A percentile compares a stretch with the other conserved stretches of the same genome.
Conservation (phyloP, 1,140 invertebrate genomes). For the Atopsyche davidsoni region DNA sequence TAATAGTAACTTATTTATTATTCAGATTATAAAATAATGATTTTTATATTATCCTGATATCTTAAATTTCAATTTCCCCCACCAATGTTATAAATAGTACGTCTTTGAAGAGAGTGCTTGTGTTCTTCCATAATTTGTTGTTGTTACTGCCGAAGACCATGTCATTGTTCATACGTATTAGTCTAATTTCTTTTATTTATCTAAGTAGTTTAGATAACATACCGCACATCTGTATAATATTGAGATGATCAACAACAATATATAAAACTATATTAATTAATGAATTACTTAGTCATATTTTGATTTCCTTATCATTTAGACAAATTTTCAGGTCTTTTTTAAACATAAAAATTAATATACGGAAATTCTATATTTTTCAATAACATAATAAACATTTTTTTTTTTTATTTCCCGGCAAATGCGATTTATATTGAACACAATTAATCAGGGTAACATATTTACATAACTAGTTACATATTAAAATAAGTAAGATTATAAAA, state of each 20-base stretch:
- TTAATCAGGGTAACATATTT: conserved; percentile 25
- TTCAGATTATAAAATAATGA: background rate
- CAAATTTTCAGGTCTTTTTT: conserved; percentile 4
- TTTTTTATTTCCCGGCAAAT: background rate
- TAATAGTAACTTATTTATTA: conserved; percentile 4
- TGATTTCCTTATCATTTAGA: no score
- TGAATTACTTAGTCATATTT: no score
- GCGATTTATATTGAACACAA: conserved; percentile 21
- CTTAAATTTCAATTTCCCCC: background rate
- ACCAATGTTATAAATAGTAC: no score
- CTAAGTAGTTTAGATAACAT: no score
- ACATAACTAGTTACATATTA: conserved; percentile 25
- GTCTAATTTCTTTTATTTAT: no score
- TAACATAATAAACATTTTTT: conserved; percentile 6
- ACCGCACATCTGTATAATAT: no score
- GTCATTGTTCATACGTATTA: no score
- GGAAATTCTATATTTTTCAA: conserved; percentile 1
- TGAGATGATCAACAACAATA: no score
- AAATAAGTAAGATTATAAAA: background rate
- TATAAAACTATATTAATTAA: no score
- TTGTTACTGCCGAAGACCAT: no score
- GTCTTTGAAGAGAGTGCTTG: no score
- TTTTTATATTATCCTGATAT: background rate
- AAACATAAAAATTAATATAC: conserved; percentile 3
- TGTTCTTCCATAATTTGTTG: no score